These are phyloP conservation scores for Ovis canadensis DNA, from an alignment of 2,113 vertebrate genomes.

Conservation along the genomic window DNA sequence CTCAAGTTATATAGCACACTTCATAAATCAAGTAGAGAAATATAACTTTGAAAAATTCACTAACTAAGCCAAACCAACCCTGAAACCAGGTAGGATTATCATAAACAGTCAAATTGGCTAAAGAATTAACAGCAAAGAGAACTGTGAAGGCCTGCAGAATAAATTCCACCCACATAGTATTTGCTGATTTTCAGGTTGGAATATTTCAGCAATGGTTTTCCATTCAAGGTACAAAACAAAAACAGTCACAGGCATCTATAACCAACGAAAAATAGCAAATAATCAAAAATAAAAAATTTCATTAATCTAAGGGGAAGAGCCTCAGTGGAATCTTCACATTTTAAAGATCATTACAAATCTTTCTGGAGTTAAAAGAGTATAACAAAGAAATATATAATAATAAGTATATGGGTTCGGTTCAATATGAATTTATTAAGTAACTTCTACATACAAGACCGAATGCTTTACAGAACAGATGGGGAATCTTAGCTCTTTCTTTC, in stretches of 20 bases:
- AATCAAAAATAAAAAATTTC: not conserved
- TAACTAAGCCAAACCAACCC: not conserved
- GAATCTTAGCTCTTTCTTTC: not conserved
- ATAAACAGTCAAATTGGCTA: not conserved
- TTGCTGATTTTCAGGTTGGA: not conserved
- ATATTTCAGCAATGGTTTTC: not conserved
- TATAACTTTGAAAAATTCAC: not conserved
- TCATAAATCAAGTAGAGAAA: not conserved
- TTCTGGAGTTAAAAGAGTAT: not conserved
- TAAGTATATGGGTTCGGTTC: not conserved
- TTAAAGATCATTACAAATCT: not conserved
- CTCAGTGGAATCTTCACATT: not conserved
- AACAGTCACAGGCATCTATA: not conserved
- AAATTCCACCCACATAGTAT: not conserved
- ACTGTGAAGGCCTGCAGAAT: not conserved
- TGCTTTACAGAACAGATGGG: not conserved
- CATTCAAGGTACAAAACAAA: slow-evolving; percentile 9
- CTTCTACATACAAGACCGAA: not conserved
- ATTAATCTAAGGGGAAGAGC: not conserved
- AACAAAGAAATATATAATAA: not conserved
- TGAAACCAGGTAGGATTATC: not conserved
- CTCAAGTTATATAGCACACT: not conserved
- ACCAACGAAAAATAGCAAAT: not conserved
- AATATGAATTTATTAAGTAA: not conserved
- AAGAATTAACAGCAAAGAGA: not conserved